Evolutionary conservation across 2,888 invertebrate species (phyloP).

Genomic region (Tetramorium bicarinatum): DNA sequence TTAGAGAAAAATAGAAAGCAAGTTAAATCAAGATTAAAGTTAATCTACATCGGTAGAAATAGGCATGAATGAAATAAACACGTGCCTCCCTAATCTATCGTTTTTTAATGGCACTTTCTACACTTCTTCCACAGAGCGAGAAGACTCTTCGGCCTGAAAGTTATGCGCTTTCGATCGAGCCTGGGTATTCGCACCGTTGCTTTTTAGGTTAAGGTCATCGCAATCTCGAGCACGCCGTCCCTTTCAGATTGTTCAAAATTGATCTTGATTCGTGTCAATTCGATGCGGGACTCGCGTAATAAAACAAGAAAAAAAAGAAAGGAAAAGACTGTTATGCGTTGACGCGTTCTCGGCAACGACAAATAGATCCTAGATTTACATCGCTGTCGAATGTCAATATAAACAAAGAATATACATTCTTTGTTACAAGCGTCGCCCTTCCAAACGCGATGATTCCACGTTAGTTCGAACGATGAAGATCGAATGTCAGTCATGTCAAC

Average conservation of each 20-base stretch:
- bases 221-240: background rate
- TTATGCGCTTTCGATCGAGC: background rate
- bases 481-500: slow-evolving; percentile 59
- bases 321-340: background rate
- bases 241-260: background rate
- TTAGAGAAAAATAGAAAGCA: no score
- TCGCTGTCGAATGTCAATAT: background rate
- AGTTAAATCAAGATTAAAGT: no score
- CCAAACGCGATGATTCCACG: background rate
- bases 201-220: background rate
- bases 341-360: background rate
- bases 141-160: background rate
- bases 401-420: no score
- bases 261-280: background rate
- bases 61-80: background rate
- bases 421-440: no score
- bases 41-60: no score
- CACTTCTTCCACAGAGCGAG: background rate
- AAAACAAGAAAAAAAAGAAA: background rate
- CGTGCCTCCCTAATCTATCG: background rate
- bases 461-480: slow-evolving; percentile 18
- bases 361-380: background rate
- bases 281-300: background rate
- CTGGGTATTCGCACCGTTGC: background rate
- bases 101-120: background rate